These are phyloP conservation scores for Cosmorhoe ocellata DNA, from an alignment of 2,888 invertebrate species.

Conservation along the genomic window DNA sequence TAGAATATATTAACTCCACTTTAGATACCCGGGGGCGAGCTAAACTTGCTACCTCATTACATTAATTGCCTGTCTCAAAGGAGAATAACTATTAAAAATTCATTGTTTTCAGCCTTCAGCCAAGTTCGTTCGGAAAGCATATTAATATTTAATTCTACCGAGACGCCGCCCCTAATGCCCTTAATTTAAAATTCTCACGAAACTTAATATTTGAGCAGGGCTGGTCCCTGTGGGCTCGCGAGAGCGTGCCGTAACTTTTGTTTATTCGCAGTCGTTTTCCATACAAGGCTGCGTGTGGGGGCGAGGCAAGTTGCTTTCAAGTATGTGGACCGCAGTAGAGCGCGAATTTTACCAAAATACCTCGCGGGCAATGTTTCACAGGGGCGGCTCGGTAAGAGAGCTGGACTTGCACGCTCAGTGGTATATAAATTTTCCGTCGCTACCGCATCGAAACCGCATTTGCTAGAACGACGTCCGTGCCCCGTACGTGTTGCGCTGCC, in stretches of 20 bases:
- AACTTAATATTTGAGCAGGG: slow-evolving; percentile 77
- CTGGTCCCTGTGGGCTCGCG: slow-evolving; percentile 56
- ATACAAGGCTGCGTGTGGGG: slow-evolving; percentile 54
- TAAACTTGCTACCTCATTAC: slow-evolving; percentile 70
- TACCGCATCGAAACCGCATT: slow-evolving; percentile 79
- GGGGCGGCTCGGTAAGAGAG: slow-evolving; percentile 54
- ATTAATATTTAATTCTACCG: slow-evolving; percentile 75
- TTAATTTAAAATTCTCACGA: slow-evolving; percentile 77
- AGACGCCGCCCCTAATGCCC: slow-evolving; percentile 71
- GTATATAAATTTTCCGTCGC: slow-evolving; percentile 75
- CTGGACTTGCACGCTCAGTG: slow-evolving; percentile 71
- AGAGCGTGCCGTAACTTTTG: slow-evolving; percentile 49
- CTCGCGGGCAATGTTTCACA: slow-evolving; percentile 53
- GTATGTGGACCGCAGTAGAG: slow-evolving; percentile 56
- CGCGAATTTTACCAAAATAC: slow-evolving; percentile 49
- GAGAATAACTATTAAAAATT: slow-evolving; percentile 77
- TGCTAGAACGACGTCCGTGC: slow-evolving; percentile 60
- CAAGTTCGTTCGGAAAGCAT: slow-evolving; percentile 64
- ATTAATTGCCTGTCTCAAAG: slow-evolving; percentile 68
- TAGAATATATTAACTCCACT: slow-evolving; percentile 51
- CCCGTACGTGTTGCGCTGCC: slow-evolving; percentile 67
- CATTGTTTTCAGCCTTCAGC: slow-evolving; percentile 63
- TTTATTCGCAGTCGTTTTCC: slow-evolving; percentile 61
- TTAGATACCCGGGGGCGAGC: slow-evolving; percentile 45
- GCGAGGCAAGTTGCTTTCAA: slow-evolving; percentile 26